Evolutionary conservation across 2,888 invertebrate genomes (phyloP).

Genomic region (Patella pellucida): DNA sequence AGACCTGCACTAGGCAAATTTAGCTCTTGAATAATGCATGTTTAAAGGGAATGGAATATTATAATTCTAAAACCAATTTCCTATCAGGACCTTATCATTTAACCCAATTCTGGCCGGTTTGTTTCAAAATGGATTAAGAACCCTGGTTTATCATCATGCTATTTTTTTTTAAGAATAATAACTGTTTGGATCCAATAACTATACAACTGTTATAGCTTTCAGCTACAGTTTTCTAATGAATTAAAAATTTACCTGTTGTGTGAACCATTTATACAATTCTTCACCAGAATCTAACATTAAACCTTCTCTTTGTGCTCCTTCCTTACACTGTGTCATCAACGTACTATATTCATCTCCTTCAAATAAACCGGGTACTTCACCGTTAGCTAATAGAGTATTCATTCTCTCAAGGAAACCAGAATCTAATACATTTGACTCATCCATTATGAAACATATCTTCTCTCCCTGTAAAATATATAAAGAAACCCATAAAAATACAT

Average conservation of each 20-base stretch:
- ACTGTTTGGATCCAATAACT: background rate
- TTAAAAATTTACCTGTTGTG: conserved; percentile 76
- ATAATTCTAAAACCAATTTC: too few relatives aligned
- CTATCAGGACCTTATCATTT: too few relatives aligned
- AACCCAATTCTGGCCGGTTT: too few relatives aligned
- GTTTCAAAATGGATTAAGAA: too few relatives aligned
- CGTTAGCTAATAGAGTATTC: conserved; percentile 98
- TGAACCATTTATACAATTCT: conserved; percentile 99
- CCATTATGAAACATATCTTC: conserved; percentile 98
- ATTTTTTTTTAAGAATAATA: background rate
- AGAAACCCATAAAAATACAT: too few relatives aligned
- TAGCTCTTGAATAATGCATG: too few relatives aligned
- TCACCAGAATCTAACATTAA: conserved; percentile 98
- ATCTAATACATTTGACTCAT: conserved; percentile 98
- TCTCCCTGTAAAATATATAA: conserved; percentile 83
- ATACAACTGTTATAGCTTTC: background rate
- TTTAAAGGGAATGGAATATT: too few relatives aligned
- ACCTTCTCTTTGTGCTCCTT: conserved; percentile 97
- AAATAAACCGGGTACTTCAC: conserved; percentile 82
- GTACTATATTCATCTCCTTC: conserved; percentile 96
- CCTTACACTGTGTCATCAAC: conserved; percentile 99
- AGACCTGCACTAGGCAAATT: too few relatives aligned
- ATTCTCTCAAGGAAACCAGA: conserved; percentile 98
- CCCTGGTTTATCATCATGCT: background rate
- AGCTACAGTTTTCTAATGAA: background rate